A percentile compares a stretch with the other conserved stretches of the same genome.
Conservation (phyloP, 2,797 vertebrate species). For the Dicrostonyx torquatus region DNA sequence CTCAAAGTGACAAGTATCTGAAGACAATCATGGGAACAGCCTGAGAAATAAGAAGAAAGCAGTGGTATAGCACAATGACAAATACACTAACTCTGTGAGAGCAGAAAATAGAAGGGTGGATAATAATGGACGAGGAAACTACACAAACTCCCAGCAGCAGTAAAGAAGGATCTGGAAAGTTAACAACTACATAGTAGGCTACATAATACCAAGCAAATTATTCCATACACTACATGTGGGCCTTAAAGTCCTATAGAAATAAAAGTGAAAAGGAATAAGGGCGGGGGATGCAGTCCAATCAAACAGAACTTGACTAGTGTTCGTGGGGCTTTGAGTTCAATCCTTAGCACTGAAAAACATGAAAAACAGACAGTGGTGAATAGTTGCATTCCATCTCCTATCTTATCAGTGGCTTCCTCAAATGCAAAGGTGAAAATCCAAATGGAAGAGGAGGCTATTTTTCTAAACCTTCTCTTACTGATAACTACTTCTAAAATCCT, state of each 20-base stretch:
- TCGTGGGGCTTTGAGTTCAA: background rate
- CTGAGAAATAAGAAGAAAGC: background rate
- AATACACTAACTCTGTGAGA: background rate
- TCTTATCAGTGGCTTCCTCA: background rate
- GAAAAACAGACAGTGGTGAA: background rate
- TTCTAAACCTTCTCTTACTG: background rate
- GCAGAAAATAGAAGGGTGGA: background rate
- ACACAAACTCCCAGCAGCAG: background rate
- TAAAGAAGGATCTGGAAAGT: constrained; percentile 19
- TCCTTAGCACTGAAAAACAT: background rate
- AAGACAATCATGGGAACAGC: background rate
- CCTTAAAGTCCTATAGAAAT: background rate
- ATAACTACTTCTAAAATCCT: constrained; percentile 20
- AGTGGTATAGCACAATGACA: background rate
- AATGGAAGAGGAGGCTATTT: background rate
- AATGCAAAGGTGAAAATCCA: background rate
- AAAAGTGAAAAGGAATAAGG: constrained; percentile 12
- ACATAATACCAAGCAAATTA: background rate
- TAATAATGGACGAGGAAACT: background rate
- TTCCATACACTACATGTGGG: background rate
- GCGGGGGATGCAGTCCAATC: background rate
- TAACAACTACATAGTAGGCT: background rate
- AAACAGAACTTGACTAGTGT: background rate
- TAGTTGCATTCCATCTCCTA: background rate
- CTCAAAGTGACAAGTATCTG: constrained; percentile 18